phyloP scores from a whole-genome alignment of 2,888 invertebrate genomes.

The Erebia palarica region DNA sequence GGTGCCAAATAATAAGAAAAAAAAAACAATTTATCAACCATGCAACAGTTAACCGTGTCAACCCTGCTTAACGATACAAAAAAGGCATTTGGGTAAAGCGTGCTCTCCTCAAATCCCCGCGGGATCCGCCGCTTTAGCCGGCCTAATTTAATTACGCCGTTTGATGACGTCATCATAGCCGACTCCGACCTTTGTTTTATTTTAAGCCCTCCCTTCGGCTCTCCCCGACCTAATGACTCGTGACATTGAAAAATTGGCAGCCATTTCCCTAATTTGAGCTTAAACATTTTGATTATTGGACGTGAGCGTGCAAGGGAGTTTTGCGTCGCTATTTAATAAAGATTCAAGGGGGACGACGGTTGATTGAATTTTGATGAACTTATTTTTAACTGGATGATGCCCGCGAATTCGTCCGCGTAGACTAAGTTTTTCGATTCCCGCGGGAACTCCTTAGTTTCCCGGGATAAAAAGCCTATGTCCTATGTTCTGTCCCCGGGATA shows the following conservation, averaged over 20 bases:
- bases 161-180: slow-evolving; percentile 66
- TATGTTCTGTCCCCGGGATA: no score
- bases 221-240: slow-evolving; percentile 48
- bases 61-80: background rate
- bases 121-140: slow-evolving; percentile 50
- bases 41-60: slow-evolving; percentile 3
- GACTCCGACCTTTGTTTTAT: slow-evolving; percentile 61
- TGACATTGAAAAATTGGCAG: slow-evolving; percentile 56
- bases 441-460: no score
- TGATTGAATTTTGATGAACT: slow-evolving; percentile 15
- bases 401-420: no score
- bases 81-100: slow-evolving; percentile 41
- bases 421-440: no score
- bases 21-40: background rate
- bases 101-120: slow-evolving; percentile 38
- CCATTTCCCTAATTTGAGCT: slow-evolving; percentile 28
- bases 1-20: background rate
- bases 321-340: slow-evolving; percentile 15
- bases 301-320: slow-evolving; percentile 2
- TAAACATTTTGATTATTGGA: slow-evolving; percentile 21
- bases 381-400: no score
- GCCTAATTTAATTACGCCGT: slow-evolving; percentile 66
- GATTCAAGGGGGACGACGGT: slow-evolving; percentile 3
- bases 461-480: no score
- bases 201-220: slow-evolving; percentile 47